Conservation (phyloP, 2,113 vertebrate genomes). For the Collichthys lucidus region DNA sequence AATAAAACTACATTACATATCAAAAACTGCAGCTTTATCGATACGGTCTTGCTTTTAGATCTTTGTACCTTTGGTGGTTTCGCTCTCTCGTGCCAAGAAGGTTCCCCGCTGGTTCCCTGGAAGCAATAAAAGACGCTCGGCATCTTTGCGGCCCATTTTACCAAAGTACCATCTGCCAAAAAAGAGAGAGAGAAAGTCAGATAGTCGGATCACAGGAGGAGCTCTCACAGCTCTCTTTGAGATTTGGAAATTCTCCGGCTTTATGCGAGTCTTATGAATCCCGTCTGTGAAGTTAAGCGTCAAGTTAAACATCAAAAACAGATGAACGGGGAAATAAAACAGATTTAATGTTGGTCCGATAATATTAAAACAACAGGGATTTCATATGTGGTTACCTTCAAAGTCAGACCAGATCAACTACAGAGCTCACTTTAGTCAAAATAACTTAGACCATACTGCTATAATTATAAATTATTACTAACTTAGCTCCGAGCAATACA, state of each 20-base stretch:
- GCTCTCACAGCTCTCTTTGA: neutral
- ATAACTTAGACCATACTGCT: neutral
- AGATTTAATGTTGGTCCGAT: neutral
- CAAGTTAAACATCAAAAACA: neutral
- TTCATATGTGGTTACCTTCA: constrained; percentile 1
- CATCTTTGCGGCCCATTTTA: constrained; percentile 99
- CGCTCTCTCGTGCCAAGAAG: constrained; percentile 96
- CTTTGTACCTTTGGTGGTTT: constrained; percentile 96
- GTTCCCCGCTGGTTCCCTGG: constrained; percentile 96
- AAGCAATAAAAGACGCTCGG: constrained; percentile 93
- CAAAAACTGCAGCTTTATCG: neutral
- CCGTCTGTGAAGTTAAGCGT: neutral
- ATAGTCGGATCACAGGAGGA: constrained; percentile 15
- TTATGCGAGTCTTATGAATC: neutral
- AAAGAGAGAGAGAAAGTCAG: constrained; percentile 41
- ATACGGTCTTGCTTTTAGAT: neutral
- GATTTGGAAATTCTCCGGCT: neutral
- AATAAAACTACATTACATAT: neutral
- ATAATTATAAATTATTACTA: neutral
- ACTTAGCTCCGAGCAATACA: neutral
- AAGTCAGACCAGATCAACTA: neutral
- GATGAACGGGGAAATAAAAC: neutral
- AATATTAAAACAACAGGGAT: neutral
- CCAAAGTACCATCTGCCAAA: constrained; percentile 97
- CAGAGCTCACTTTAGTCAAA: neutral